Evolutionary conservation across 2,888 invertebrate genomes (phyloP), one percentile per base, ranked within the genome.

Genomic region (Zele albiditarsus): DNA sequence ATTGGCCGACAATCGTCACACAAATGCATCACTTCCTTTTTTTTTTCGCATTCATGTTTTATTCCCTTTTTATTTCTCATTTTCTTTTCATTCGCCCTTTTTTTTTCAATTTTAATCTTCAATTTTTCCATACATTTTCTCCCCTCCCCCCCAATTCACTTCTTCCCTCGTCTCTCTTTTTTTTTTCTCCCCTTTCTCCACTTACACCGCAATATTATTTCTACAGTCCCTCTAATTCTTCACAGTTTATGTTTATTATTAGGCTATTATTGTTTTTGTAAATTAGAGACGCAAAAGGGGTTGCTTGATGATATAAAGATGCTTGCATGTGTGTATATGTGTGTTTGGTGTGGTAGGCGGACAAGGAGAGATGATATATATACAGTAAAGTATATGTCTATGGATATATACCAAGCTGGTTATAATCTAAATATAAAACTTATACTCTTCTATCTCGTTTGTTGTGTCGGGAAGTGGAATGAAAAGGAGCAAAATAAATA

Each of bases 381-480:
- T 38, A 73, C 73, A 77, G 76, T 68, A 75, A 76, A 78, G 78
- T 71, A 77, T 78, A 79, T 67, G 67, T 62, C 67, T 71, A 71
- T 33, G 53, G 38, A 38, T 71, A 75, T 20, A 20, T 20, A 20
- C 6, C n/a, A 53, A 23, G 53, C 53, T 53, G 53, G 53, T 53
- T 53, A 53, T 53, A 75, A 31, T 75, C 75, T 75, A 75, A 75
- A 75, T 75, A 75, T 75, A 75, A 75, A 49, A 72, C 72, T 42
- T 33, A 63, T 42, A 27, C 74, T 65, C 53, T 49, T 75, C 65
- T 74, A 74, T 73, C 73, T 73, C 67, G 74, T 74, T 75, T 75
- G 75, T 75, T 75, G 71, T 71, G 75, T 62, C 75, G 75, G 71
- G 53, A 75, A 75, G 75, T 75, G 75, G 71, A 71, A 60, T 71